These are phyloP conservation scores for Diaprepes abbreviatus DNA, from an alignment of 2,888 invertebrate species.

Conservation along the genomic window DNA sequence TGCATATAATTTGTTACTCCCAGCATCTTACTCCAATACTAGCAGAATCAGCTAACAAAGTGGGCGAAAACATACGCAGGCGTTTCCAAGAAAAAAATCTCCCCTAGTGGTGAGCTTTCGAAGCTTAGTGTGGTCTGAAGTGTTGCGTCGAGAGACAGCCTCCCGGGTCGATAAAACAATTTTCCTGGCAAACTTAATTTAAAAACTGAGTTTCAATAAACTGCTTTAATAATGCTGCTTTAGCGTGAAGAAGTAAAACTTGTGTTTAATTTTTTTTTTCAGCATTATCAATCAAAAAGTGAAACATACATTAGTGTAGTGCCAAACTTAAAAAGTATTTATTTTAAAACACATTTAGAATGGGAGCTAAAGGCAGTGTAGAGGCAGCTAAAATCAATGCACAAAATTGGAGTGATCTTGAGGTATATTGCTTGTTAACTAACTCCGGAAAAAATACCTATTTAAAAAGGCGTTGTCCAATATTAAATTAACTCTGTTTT, in stretches of 20 bases:
- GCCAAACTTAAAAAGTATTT: constrained; percentile 26
- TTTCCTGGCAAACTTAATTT: constrained; percentile 43
- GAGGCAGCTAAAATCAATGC: constrained; percentile 86
- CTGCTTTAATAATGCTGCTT: constrained; percentile 10
- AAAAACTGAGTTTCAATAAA: constrained; percentile 37
- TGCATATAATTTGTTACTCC: background rate
- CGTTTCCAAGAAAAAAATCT: constrained; percentile 32
- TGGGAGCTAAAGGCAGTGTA: constrained; percentile 88
- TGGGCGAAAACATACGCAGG: constrained; percentile 34
- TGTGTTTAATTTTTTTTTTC: constrained; percentile 36
- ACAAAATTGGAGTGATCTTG: constrained; percentile 84
- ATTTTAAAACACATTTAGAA: constrained; percentile 61
- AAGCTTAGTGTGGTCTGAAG: constrained; percentile 66
- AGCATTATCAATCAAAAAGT: constrained; percentile 2
- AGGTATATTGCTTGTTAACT: constrained; percentile 66
- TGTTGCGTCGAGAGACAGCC: constrained; percentile 57
- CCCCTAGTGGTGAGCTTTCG: constrained; percentile 55
- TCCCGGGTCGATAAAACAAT: constrained; percentile 51
- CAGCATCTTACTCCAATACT: background rate
- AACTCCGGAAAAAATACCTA: background rate
- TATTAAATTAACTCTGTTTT: background rate
- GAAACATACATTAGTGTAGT: constrained; percentile 18
- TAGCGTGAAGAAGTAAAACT: constrained; percentile 43
- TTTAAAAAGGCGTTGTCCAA: constrained; percentile 6
- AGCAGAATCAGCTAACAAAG: constrained; percentile 12